Evolutionary conservation across 2,113 vertebrate genomes (phyloP), one percentile per base, ranked within the genome.

Genomic region (Aplodontia rufa): DNA sequence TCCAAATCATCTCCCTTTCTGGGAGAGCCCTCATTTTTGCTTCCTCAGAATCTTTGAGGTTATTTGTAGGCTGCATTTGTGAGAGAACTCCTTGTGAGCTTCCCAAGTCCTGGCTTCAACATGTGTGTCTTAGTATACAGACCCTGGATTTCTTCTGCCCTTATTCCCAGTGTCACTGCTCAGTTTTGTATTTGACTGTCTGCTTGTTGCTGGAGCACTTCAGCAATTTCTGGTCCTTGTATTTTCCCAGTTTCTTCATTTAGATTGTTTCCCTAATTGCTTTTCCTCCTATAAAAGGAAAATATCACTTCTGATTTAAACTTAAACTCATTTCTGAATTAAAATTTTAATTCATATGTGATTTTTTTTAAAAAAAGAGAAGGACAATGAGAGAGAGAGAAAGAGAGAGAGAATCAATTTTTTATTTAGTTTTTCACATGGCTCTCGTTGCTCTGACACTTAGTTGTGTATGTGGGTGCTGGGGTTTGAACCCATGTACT

Each of bases 221-320:
- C 40, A 10, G 22, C 20, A 9, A 2, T 37, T n/a, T 90, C 64
- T 66, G 40, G 12, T 32, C 24, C 75, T 90, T 40, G 40, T 10
- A 42, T 32, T 78, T 72, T 40, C 40, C 20, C 1, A 0, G 6
- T 91, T 87, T 66, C 68, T 88, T 82, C 40, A 47, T 6, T 13
- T 71, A 62, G 45, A 4, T 40, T 51, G 87, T 76, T 91, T 76
- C 32, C 12, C 42, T 49, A 84, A 76, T 45, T 55, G 42, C 28
- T 10, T 86, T 82, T 79, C 13, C 7, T 37, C 72, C 66, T 69
- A 80, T 24, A 40, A 82, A 93, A 85, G 66, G 71, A 85, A 84
- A 90, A 90, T n/a, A n/a, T 24, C 66, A 76, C 32, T 94, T 85
- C 66, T 74, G 24, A 84, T 72, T 91, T 91, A 37, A 82, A 87